Evolutionary conservation across 2,888 invertebrate genomes (phyloP).

Genomic region (Ischnura elegans): DNA sequence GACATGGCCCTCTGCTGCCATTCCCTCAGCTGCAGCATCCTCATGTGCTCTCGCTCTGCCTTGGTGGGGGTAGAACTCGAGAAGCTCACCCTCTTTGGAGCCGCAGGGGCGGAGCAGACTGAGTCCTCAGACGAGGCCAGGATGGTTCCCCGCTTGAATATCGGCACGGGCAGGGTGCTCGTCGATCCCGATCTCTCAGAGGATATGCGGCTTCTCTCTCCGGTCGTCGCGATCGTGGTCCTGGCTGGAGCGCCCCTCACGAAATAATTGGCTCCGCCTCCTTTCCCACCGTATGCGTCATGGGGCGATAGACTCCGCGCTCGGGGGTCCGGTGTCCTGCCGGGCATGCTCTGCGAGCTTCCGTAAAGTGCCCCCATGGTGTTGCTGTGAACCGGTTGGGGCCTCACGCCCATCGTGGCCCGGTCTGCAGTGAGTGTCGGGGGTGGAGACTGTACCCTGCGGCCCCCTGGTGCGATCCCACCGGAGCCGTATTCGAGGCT

Average conservation of each 20-base stretch:
- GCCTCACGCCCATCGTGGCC: not conserved
- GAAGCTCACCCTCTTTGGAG: slow-evolving; percentile 43
- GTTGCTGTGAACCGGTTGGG: not conserved
- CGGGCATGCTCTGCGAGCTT: not conserved
- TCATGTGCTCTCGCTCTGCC: slow-evolving; percentile 44
- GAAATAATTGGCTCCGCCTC: not conserved
- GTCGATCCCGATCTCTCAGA: slow-evolving; percentile 7
- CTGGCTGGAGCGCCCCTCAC: slow-evolving; percentile 16
- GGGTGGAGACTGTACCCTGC: slow-evolving; percentile 26
- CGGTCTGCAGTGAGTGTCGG: slow-evolving; percentile 5
- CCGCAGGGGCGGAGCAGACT: slow-evolving; percentile 46
- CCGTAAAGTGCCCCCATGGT: not conserved
- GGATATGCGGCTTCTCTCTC: not conserved
- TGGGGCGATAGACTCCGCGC: slow-evolving; percentile 37
- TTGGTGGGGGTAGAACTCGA: slow-evolving; percentile 46
- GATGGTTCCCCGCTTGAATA: slow-evolving; percentile 42
- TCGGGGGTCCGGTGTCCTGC: slow-evolving; percentile 17
- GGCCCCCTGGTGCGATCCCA: not conserved
- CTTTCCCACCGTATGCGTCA: not conserved
- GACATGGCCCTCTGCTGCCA: slow-evolving; percentile 36
- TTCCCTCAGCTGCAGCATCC: slow-evolving; percentile 48
- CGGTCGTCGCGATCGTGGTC: slow-evolving; percentile 9
- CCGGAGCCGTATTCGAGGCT: not conserved
- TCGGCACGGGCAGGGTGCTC: slow-evolving; percentile 36
- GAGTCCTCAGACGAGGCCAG: slow-evolving; percentile 28